Base-by-base conservation (phyloP, 2,888 invertebrate species). In the Volucella inanis region DNA sequence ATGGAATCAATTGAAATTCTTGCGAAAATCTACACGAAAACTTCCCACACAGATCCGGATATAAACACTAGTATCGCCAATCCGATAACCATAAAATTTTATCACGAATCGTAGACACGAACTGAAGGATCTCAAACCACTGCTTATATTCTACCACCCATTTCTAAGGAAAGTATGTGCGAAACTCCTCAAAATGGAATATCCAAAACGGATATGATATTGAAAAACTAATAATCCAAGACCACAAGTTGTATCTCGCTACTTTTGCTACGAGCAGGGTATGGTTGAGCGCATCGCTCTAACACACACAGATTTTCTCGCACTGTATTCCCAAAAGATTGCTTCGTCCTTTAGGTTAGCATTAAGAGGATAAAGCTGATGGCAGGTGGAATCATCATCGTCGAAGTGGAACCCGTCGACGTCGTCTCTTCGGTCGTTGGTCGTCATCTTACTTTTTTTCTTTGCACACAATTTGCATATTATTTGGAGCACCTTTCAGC, bases 1-100 rank as follows among this genome's bases (percentile, higher is more conserved):
- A 70, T 79, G 79, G 74, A 84, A 79, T 75, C 78, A 83, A 79
- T 84, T 84, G 75, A 79, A 70, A 52, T 79, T 79, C 74, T 79
- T 79, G 70, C 75, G 41, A 39, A 79, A 70, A 78, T 78, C 57
- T 64, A 12, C 41, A 45, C 22, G 43, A 22, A 11, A 70, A 41
- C 61, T 70, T 55, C 49, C 14, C 15, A 3, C 15, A 55, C 15
- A 31, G n/a, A 39, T 54, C 22, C 31, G 18, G 47, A 64, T 45
- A 43, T 14, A 54, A 12, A 49, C 57, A 31, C 39, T 9, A 41
- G 52, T 47, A 12, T 52, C 55, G 64, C 68, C 57, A 62, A 62
- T 62, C 47, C 10, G 74, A 68, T 78, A 68, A 72, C 75, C 59
- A 79, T 84, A 84, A 74, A 84, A 70, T 84, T 84, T 84, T 70